A percentile compares a stretch with the other conserved stretches of the same genome.
Conservation (phyloP, 2,888 invertebrate genomes). For the Pandemis cinnamomeana region DNA sequence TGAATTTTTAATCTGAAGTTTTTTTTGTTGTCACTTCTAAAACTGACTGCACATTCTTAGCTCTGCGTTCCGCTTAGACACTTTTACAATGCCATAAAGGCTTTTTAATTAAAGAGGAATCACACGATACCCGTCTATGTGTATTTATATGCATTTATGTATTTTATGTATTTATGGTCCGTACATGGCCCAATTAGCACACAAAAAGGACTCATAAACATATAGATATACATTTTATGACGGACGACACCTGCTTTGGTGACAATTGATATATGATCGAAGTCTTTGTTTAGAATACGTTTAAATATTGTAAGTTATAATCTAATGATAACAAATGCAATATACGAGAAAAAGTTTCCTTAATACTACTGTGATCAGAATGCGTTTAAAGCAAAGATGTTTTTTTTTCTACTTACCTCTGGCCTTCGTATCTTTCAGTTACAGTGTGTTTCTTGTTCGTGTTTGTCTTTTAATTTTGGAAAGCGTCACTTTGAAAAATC, state of each 20-base stretch:
- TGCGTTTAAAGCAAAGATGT: too few relatives aligned
- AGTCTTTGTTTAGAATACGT: slow-evolving; percentile 7
- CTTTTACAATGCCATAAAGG: slow-evolving; percentile 77
- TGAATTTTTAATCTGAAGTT: background rate
- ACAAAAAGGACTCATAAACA: slow-evolving; percentile 43
- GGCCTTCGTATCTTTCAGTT: too few relatives aligned
- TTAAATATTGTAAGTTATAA: background rate
- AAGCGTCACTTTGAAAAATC: too few relatives aligned
- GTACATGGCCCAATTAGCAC: slow-evolving; percentile 67
- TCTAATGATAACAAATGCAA: background rate
- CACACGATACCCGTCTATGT: slow-evolving; percentile 62
- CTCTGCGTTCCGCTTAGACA: slow-evolving; percentile 67
- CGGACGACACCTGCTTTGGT: slow-evolving; percentile 35
- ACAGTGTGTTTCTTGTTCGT: too few relatives aligned
- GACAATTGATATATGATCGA: slow-evolving; percentile 38
- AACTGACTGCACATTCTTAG: slow-evolving; percentile 39
- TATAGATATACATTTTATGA: slow-evolving; percentile 34
- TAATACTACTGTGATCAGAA: too few relatives aligned
- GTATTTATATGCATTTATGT: slow-evolving; percentile 30
- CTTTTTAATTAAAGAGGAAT: slow-evolving; percentile 81
- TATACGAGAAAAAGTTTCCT: too few relatives aligned
- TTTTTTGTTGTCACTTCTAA: slow-evolving; percentile 3
- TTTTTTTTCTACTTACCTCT: too few relatives aligned
- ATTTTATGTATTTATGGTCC: slow-evolving; percentile 52
- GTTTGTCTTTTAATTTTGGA: too few relatives aligned